Conservation (phyloP, 2,888 invertebrate genomes). For the Brachypalpus laphriformis region DNA sequence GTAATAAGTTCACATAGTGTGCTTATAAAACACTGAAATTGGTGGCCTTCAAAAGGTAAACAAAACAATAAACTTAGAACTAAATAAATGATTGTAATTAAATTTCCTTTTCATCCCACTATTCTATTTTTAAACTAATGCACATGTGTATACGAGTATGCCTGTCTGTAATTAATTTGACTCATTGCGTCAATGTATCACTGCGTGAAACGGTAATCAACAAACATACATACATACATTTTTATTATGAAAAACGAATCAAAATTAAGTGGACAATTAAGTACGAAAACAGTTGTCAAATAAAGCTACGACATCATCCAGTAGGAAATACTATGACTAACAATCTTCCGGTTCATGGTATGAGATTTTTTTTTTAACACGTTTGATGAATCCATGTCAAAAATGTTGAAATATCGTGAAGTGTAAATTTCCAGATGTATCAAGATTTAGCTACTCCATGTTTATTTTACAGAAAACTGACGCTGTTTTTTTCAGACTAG, state of each 20-base stretch:
- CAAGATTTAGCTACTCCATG: too few relatives aligned
- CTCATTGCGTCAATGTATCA: conserved; percentile 35
- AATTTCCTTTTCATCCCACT: conserved; percentile 17
- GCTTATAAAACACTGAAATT: not conserved
- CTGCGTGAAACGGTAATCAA: conserved; percentile 19
- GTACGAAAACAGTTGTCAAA: conserved; percentile 2
- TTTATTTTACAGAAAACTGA: too few relatives aligned
- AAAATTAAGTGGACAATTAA: conserved; percentile 24
- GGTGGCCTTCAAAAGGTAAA: not conserved
- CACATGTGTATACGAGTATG: not conserved
- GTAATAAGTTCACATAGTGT: too few relatives aligned
- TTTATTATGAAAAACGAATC: conserved; percentile 10
- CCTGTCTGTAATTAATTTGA: conserved; percentile 28
- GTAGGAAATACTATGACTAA: not conserved
- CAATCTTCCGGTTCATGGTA: not conserved
- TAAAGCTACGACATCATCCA: not conserved
- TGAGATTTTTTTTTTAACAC: not conserved
- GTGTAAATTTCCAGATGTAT: not conserved
- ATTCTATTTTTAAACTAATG: conserved; percentile 22
- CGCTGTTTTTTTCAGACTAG: too few relatives aligned
- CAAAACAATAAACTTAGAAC: conserved; percentile 18
- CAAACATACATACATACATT: not conserved
- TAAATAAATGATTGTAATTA: conserved; percentile 22
- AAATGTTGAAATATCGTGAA: not conserved
- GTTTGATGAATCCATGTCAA: too few relatives aligned